Evolutionary conservation across 2,113 vertebrate species (phyloP).

Genomic region (Eulemur macaco): DNA sequence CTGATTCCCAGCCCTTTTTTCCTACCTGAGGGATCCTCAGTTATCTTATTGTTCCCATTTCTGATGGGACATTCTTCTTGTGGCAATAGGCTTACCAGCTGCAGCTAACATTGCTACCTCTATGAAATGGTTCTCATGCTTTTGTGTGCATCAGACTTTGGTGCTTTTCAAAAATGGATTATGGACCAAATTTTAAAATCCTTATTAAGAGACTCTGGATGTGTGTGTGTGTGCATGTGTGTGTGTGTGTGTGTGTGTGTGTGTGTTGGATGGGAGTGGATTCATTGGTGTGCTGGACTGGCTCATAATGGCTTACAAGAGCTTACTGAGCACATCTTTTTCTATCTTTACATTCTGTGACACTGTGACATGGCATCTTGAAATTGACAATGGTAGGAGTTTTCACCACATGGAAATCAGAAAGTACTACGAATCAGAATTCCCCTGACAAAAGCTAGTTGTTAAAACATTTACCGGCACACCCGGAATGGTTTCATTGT

Average conservation of each 20-base stretch:
- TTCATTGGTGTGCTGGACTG: not conserved
- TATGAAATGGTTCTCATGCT: not conserved
- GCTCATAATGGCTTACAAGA: not conserved
- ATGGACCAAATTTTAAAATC: not conserved
- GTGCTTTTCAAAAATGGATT: not conserved
- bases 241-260: not conserved
- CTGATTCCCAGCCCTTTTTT: not conserved
- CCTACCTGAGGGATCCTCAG: not conserved
- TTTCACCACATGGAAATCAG: not conserved
- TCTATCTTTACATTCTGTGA: not conserved
- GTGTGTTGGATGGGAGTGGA: not conserved
- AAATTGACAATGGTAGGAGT: not conserved
- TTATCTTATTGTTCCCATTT: not conserved
- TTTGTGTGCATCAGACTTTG: not conserved
- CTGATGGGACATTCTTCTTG: not conserved
- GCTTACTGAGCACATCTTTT: not conserved
- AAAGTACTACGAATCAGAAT: not conserved
- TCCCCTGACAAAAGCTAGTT: not conserved
- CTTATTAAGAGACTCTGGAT: not conserved
- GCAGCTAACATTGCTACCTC: not conserved
- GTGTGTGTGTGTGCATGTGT: not conserved
- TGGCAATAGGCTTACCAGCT: not conserved
- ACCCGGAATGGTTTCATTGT: not conserved
- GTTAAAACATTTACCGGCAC: not conserved
- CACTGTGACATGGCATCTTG: not conserved